phyloP scores from a whole-genome alignment of 1,140 invertebrate species.

The Pseudomyrmex concolor region DNA sequence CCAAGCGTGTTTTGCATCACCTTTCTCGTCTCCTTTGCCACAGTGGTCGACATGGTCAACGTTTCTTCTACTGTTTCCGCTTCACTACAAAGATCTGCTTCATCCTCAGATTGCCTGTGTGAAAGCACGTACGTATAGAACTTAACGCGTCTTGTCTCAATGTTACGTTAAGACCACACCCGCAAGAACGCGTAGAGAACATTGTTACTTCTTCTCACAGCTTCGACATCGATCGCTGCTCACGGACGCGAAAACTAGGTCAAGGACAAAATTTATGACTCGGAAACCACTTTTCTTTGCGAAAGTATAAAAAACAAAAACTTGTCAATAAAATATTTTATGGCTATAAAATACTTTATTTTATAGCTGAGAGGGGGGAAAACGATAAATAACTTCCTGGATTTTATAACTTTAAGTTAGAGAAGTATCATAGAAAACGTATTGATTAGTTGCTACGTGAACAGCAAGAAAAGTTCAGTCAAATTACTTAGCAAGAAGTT shows the following conservation, averaged over 20 bases:
- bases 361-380: not conserved
- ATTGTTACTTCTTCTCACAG: not conserved
- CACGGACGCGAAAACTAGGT: not conserved
- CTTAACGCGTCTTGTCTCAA: not conserved
- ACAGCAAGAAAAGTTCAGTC: too few relatives aligned
- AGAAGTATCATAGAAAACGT: not conserved
- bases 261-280: constrained; percentile 21
- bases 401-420: not conserved
- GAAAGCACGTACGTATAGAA: constrained; percentile 49
- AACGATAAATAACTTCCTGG: not conserved
- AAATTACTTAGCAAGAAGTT: too few relatives aligned
- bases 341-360: not conserved
- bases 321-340: constrained; percentile 8
- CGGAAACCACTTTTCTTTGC: not conserved
- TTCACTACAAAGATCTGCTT: constrained; percentile 81
- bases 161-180: not conserved
- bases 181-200: not conserved
- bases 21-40: constrained; percentile 59
- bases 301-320: not conserved
- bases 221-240: not conserved
- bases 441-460: too few relatives aligned
- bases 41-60: constrained; percentile 68
- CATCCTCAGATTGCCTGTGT: constrained; percentile 81
- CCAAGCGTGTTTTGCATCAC: constrained; percentile 18
- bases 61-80: constrained; percentile 80